A percentile compares a stretch with the other conserved stretches of the same genome.
phyloP scores from a whole-genome alignment of 2,797 vertebrate species.

The Helicolenus hilgendorfi region DNA sequence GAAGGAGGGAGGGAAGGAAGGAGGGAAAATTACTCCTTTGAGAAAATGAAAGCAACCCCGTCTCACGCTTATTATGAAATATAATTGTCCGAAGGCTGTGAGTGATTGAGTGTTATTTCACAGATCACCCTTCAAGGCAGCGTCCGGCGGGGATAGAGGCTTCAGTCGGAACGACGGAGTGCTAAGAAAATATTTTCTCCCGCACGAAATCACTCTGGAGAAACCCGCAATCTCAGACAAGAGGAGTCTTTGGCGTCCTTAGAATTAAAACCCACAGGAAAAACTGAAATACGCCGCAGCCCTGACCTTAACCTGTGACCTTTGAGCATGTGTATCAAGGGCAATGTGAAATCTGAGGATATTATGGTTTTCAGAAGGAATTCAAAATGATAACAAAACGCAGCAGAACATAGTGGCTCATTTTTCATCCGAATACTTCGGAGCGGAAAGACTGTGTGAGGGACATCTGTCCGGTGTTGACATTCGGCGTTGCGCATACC shows the following conservation, averaged over 20 bases:
- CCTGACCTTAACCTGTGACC: conserved; percentile 26
- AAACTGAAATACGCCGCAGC: background rate
- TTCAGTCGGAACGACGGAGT: background rate
- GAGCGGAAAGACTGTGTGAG: background rate
- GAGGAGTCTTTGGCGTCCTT: background rate
- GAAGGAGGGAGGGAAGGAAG: background rate
- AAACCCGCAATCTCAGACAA: conserved; percentile 21
- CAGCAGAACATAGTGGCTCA: background rate
- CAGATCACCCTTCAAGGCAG: conserved; percentile 21
- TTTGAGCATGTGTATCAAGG: background rate
- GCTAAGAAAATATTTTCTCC: conserved; percentile 37
- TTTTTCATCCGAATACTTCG: background rate
- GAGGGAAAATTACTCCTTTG: conserved; percentile 10
- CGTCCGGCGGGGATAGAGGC: background rate
- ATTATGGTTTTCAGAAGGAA: conserved; percentile 17
- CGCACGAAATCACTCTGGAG: conserved; percentile 20
- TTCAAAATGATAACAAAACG: background rate
- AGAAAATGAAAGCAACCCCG: conserved; percentile 41
- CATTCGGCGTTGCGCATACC: background rate
- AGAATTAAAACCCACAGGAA: conserved; percentile 33
- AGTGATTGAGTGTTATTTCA: conserved; percentile 39
- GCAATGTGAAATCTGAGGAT: conserved; percentile 8
- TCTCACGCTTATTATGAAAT: conserved; percentile 31
- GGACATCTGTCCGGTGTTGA: conserved; percentile 19
- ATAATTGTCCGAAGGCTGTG: conserved; percentile 19